Evolutionary conservation across 2,113 vertebrate species (phyloP).

Genomic region (Dicentrarchus labrax): DNA sequence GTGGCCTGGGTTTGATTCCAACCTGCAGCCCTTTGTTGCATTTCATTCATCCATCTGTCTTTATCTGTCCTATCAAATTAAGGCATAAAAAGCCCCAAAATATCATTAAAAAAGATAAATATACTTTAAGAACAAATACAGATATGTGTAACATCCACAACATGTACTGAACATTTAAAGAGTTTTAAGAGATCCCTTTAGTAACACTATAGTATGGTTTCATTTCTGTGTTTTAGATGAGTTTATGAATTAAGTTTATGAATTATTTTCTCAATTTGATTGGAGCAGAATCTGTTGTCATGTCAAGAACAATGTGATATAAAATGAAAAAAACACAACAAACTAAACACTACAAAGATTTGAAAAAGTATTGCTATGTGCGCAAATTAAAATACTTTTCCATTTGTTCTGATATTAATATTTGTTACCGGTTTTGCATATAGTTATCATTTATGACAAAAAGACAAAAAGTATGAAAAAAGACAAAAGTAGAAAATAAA

Average conservation of each 20-base stretch:
- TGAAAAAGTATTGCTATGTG: conserved; percentile 34
- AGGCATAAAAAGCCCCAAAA: too few species aligned
- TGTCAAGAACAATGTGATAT: conserved; percentile 1
- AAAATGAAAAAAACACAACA: not conserved
- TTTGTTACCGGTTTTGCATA: conserved; percentile 38
- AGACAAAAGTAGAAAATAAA: not conserved
- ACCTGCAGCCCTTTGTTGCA: too few species aligned
- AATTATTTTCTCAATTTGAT: not conserved
- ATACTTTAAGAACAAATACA: not conserved
- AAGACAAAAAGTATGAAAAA: not conserved
- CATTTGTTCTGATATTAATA: conserved; percentile 50
- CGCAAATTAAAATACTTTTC: conserved; percentile 42
- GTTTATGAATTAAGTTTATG: not conserved
- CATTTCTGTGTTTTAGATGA: not conserved
- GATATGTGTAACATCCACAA: not conserved
- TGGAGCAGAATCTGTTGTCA: not conserved
- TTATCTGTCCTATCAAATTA: too few species aligned
- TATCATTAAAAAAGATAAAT: not conserved
- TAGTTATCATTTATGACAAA: conserved; percentile 35
- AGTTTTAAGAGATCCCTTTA: not conserved
- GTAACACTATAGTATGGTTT: not conserved
- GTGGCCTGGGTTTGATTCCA: too few species aligned
- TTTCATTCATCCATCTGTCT: too few species aligned
- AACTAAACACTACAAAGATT: conserved; percentile 27
- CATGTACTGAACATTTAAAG: not conserved